Evolutionary conservation across 2,113 vertebrate genomes (phyloP).

Genomic region (Vombatus ursinus): DNA sequence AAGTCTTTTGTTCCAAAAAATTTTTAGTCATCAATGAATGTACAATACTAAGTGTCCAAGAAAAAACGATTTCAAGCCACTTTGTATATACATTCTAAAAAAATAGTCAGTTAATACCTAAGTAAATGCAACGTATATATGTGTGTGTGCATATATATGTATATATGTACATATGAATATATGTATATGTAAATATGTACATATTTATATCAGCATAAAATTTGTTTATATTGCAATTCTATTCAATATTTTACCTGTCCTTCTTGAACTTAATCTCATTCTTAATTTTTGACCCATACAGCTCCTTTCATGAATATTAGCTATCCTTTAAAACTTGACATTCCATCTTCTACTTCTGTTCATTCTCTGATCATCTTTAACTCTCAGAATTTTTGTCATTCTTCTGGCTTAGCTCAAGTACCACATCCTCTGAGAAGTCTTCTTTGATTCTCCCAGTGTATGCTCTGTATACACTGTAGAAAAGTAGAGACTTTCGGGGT

Average conservation of each 20-base stretch:
- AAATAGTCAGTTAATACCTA: neutral
- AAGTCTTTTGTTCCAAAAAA: neutral
- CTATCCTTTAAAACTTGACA: neutral
- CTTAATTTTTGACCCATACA: neutral
- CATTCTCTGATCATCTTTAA: neutral
- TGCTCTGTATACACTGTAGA: neutral
- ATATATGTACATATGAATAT: too few species aligned
- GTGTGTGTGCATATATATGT: too few species aligned
- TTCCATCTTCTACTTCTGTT: neutral
- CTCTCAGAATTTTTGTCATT: neutral
- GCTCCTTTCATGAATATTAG: neutral
- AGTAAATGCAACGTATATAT: neutral
- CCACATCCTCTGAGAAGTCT: neutral
- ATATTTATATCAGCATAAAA: neutral
- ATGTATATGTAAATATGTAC: neutral
- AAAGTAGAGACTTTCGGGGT: neutral
- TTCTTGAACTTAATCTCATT: neutral
- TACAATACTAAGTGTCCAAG: conserved; percentile 19
- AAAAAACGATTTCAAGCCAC: neutral
- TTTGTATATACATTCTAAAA: neutral
- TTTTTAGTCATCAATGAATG: conserved; percentile 39
- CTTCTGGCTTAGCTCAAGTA: neutral
- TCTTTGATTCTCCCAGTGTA: neutral
- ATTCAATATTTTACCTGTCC: neutral
- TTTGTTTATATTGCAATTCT: neutral